Conservation (phyloP, 2,888 invertebrate species). For the Margaritifera margaritifera region DNA sequence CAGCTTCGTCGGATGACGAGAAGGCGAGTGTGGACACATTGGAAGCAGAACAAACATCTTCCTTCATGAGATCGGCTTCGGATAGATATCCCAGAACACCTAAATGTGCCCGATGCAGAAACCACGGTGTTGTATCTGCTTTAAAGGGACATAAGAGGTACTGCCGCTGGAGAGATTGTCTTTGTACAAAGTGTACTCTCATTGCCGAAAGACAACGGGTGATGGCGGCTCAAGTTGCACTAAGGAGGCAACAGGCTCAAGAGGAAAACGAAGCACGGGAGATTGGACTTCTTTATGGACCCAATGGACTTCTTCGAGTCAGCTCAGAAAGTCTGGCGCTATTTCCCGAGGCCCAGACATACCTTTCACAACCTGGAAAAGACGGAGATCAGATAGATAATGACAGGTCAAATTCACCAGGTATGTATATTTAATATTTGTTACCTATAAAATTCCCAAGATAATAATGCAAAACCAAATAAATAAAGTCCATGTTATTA, state of each 20-base stretch:
- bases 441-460: no score
- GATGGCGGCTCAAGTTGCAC: slow-evolving; percentile 98
- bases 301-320: slow-evolving; percentile 67
- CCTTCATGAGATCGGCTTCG: slow-evolving; percentile 54
- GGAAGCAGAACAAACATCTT: slow-evolving; percentile 10
- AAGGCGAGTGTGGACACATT: slow-evolving; percentile 5
- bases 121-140: slow-evolving; percentile 97
- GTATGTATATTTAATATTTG: no score
- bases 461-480: no score
- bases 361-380: no score
- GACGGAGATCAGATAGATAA: no score
- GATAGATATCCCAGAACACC: slow-evolving; percentile 97
- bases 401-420: no score
- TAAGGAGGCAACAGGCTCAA: slow-evolving; percentile 95
- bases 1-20: slow-evolving; percentile 36
- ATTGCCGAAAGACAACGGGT: slow-evolving; percentile 98
- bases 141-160: slow-evolving; percentile 87
- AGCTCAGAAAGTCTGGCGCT: slow-evolving; percentile 58
- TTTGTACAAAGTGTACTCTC: slow-evolving; percentile 95
- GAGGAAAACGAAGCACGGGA: slow-evolving; percentile 97
- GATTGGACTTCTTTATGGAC: slow-evolving; percentile 85
- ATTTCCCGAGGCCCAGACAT: slow-evolving; percentile 26
- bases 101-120: slow-evolving; percentile 96
- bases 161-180: slow-evolving; percentile 96
- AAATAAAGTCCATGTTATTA: no score